Percentiles rank a stretch among this genome's conserved stretches.
phyloP scores from a whole-genome alignment of 2,888 invertebrate species.

The Drosophila mulleri region DNA sequence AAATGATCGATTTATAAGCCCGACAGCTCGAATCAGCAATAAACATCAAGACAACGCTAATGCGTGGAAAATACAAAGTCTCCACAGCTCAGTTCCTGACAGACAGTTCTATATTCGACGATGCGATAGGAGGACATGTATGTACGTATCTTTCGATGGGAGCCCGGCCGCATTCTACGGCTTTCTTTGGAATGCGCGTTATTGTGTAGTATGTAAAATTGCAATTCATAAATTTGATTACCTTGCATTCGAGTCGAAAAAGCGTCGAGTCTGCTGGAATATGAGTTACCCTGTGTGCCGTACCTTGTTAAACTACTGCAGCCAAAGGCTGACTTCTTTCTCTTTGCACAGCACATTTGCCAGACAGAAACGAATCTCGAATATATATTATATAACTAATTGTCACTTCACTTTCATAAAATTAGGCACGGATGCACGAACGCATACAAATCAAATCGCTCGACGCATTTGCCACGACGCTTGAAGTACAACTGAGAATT shows the following conservation, averaged over 20 bases:
- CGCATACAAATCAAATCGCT: neutral
- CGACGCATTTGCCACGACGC: slow-evolving; percentile 3
- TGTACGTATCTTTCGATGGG: neutral
- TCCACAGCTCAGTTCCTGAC: neutral
- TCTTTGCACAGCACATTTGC: neutral
- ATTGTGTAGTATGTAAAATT: neutral
- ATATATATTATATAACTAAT: neutral
- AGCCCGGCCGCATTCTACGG: neutral
- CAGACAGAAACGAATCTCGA: neutral
- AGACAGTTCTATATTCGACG: neutral
- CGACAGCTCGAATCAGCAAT: slow-evolving; percentile 43
- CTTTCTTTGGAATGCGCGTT: neutral
- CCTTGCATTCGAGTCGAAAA: neutral
- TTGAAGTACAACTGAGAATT: slow-evolving; percentile 4
- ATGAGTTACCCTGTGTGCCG: neutral
- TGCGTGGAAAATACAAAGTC: slow-evolving; percentile 13
- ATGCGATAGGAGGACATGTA: neutral
- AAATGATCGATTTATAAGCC: slow-evolving; percentile 54
- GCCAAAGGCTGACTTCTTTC: neutral
- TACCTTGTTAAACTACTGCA: no score
- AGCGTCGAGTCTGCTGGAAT: neutral
- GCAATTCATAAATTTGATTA: slow-evolving; percentile 7
- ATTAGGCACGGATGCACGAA: neutral
- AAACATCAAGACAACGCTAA: slow-evolving; percentile 37
- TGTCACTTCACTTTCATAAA: neutral